Evolutionary conservation across 2,888 invertebrate species (phyloP), one percentile per base, ranked within the genome.

Genomic region (Crocallis elinguaria): DNA sequence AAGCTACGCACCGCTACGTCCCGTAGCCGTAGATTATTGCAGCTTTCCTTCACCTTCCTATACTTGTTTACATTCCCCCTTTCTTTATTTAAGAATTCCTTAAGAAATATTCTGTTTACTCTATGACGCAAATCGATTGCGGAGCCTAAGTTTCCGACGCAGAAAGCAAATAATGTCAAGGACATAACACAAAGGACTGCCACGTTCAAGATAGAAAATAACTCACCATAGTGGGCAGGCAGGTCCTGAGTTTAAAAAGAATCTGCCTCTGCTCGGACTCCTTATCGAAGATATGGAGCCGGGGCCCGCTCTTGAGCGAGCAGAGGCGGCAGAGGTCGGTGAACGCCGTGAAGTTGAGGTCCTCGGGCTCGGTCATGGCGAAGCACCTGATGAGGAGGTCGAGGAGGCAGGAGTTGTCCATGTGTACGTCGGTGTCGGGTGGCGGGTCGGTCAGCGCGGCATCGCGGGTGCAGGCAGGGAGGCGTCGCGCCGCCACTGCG

Each of bases 261-360:
- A 95, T 88, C 84, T 95, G 94, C 67, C 94, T 88, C 79, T 94
- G 94, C 77, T 95, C 95, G 44, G 94, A 93, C 79, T 94, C 94
- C 79, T 94, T 94, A 76, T 94, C 95, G 79, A 95, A 95, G 75
- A 95, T 93, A 79, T 94, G 94, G 67, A 95, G 92, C 79, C 94
- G 92, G 66, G 94, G 94, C 62, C 93, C 94, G 76, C 93, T 93
- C 84, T 94, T 94, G 68, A 95, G 88, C 67, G 94, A 94, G 81
- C 95, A 95, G 65, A 95, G 91, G 77, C 95, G 92, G 81, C 95
- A 95, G 68, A 95, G 92, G 88, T 95, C 94, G 62, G 94, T 92
- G 84, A 94, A 94, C 77, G 93, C 93, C 72, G 92, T 92, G 84
- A 93, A 93, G 87, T 94, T 94, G 73, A 95, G 93, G 84, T 94